Evolutionary conservation across 2,113 vertebrate genomes (phyloP).

Genomic region (Corythaixoides concolor): DNA sequence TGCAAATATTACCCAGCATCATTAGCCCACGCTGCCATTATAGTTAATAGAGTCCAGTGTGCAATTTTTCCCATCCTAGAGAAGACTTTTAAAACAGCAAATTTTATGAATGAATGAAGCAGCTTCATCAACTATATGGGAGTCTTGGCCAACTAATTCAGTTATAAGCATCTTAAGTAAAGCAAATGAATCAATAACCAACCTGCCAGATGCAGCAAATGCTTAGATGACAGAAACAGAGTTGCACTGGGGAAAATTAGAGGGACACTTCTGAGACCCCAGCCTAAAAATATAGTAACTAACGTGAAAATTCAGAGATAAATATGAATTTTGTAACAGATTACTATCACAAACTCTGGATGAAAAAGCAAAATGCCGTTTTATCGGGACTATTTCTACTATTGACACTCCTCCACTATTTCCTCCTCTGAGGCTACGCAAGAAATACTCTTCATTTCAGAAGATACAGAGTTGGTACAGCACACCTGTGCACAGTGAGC

Average conservation of each 20-base stretch:
- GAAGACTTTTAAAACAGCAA: not conserved
- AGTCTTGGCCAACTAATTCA: not conserved
- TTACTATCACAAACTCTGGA: not conserved
- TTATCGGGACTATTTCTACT: not conserved
- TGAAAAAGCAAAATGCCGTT: not conserved
- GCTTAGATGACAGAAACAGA: not conserved
- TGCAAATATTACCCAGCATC: not conserved
- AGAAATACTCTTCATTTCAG: not conserved
- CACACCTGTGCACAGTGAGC: not conserved
- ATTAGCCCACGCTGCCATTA: not conserved
- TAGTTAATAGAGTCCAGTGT: not conserved
- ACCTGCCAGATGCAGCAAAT: not conserved
- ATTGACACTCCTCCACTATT: not conserved
- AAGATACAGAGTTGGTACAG: not conserved
- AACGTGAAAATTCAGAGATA: not conserved
- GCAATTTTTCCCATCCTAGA: not conserved
- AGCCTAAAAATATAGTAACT: not conserved
- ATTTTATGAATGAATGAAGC: not conserved
- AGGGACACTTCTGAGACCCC: not conserved
- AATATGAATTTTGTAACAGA: not conserved
- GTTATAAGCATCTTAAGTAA: not conserved
- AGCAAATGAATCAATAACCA: not conserved
- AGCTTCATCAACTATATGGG: not conserved
- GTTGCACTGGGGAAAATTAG: fast-evolving
- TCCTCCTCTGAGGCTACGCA: fast-evolving